Base-by-base conservation (phyloP, 1,140 invertebrate genomes). In the Pseudobourletiella spinata region DNA sequence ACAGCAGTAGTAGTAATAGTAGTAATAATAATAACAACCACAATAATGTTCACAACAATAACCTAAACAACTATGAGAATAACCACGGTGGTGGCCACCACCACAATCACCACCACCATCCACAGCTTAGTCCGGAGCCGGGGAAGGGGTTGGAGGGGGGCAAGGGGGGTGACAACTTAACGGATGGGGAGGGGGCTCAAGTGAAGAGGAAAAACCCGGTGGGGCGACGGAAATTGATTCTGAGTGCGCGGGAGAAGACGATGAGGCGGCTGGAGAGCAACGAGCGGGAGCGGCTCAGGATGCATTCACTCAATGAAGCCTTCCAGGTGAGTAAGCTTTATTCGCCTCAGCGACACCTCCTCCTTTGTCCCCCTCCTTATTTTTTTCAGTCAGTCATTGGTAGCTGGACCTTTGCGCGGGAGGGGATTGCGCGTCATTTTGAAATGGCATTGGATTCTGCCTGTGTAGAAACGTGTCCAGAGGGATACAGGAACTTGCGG, bases 221-320 rank as follows among this genome's bases (percentile, higher is more conserved):
- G 11, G 68, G 68, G 15, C 32, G 68, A 56, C 57, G 68, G 35
- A 69, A 69, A 62, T 52, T 69, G 22, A 69, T 66, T 52, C 42
- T 69, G 39, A 69, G 68, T 59, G 63, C 64, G 26, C 30, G 65
- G 50, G 82, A 83, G 65, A 70, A 80, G 51, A 82, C 81, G 66
- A 63, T 82, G n/a, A 73, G 81, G 25, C 71, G 82, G n/a, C 73
- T 83, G 18, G 82, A 83, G 70, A 82, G 80, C 67, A 83, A 83
- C 72, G 81, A 83, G 70, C 72, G 82, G 29, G 82, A 83, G 68
- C 72, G 82, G 39, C 77, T 80, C 72, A 74, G 82, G 58, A 83
- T 83, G 82, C 82, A 83, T 71, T 78, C 77, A 15, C 73, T 83
- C 63, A 83, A 83, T 72, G 80, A 82, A 62, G 82, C 81, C 14